These are phyloP conservation scores for Tetragonula carbonaria DNA, from an alignment of 2,888 invertebrate species.

Conservation along the genomic window DNA sequence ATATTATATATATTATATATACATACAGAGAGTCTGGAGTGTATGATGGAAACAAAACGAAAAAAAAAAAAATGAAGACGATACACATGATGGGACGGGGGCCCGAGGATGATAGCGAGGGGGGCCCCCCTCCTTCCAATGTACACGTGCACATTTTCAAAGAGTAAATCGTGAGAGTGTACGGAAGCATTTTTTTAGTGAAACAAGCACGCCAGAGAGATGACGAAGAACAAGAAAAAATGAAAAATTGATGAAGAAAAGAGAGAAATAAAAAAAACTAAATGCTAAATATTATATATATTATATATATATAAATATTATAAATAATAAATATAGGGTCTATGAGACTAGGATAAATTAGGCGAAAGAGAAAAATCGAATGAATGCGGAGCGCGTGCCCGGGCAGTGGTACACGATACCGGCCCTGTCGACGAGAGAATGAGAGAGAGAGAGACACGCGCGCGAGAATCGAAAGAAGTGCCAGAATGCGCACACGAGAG, in stretches of 20 bases:
- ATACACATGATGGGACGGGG: constrained; percentile 18
- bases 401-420: constrained; percentile 50
- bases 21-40: constrained; percentile 82
- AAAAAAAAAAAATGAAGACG: constrained; percentile 33
- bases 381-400: constrained; percentile 63
- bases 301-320: constrained; percentile 83
- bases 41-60: constrained; percentile 62
- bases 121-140: constrained; percentile 27
- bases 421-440: constrained; percentile 43
- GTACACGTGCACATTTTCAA: constrained; percentile 63
- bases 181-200: constrained; percentile 63
- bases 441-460: constrained; percentile 8
- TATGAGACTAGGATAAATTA: constrained; percentile 82
- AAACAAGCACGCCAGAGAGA: constrained; percentile 24
- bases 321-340: constrained; percentile 84
- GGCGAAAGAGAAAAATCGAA: constrained; percentile 74
- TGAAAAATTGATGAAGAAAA: constrained; percentile 4
- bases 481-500: constrained; percentile 5
- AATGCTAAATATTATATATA: constrained; percentile 83
- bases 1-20: constrained; percentile 84
- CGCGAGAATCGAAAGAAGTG: background rate
- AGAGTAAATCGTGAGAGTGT: constrained; percentile 69
- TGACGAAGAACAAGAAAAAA: constrained; percentile 8
- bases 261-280: constrained; percentile 77
- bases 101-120: background rate